Percentiles rank a stretch among this genome's conserved stretches.
Conservation (phyloP, 2,888 invertebrate genomes). For the Lymantria monacha region DNA sequence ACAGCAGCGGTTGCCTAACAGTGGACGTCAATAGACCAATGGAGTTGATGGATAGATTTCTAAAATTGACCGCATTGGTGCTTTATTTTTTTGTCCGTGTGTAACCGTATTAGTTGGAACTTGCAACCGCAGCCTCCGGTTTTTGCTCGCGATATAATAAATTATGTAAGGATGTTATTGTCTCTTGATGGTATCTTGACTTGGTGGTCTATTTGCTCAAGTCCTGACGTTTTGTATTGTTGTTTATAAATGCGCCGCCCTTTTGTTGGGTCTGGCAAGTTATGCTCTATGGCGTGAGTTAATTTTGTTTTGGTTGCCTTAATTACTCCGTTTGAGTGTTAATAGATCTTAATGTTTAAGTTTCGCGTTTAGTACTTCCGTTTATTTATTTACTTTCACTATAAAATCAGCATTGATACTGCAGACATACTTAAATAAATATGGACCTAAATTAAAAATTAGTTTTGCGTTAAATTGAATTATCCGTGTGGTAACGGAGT, state of each 20-base stretch:
- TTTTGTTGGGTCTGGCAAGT: slow-evolving; percentile 21
- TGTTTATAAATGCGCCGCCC: slow-evolving; percentile 51
- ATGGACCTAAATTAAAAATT: no score
- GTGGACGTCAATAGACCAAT: no score
- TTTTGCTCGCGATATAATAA: slow-evolving; percentile 69
- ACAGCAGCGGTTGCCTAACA: no score
- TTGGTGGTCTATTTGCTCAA: slow-evolving; percentile 49
- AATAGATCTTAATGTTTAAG: slow-evolving; percentile 17
- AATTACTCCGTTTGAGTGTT: slow-evolving; percentile 25
- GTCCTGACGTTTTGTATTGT: slow-evolving; percentile 36
- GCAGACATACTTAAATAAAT: no score
- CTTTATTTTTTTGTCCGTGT: slow-evolving; percentile 13
- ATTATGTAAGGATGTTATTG: slow-evolving; percentile 70
- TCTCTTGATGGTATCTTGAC: slow-evolving; percentile 65
- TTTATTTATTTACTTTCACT: background rate
- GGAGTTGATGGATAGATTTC: no score
- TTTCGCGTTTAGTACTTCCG: background rate
- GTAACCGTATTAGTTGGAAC: slow-evolving; percentile 23
- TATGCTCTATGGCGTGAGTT: slow-evolving; percentile 17
- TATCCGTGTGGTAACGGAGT: no score
- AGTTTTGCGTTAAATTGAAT: no score
- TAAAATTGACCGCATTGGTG: slow-evolving; percentile 1
- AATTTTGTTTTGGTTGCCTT: slow-evolving; percentile 28
- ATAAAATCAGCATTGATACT: no score
- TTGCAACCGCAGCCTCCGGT: slow-evolving; percentile 43